These are phyloP conservation scores for Lindbergichthys nudifrons DNA, from an alignment of 2,797 vertebrate species.

Conservation along the genomic window DNA sequence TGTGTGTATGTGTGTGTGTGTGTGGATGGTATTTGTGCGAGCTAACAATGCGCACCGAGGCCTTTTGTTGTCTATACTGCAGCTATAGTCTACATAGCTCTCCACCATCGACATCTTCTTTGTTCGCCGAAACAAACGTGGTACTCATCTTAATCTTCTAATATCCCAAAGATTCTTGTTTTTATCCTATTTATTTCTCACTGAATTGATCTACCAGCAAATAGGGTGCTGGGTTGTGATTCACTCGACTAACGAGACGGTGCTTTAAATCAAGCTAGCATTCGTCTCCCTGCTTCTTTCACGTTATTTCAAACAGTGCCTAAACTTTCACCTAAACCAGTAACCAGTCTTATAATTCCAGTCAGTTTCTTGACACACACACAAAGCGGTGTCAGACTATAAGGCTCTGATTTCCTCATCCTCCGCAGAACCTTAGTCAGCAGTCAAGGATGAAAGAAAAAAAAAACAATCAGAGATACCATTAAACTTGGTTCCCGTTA, in stretches of 20 bases:
- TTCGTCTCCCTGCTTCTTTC: slow-evolving; percentile 46
- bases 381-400: slow-evolving; percentile 36
- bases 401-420: slow-evolving; percentile 42
- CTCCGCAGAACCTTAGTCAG: slow-evolving; percentile 37
- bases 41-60: slow-evolving; percentile 50
- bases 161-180: slow-evolving; percentile 84
- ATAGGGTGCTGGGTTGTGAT: slow-evolving; percentile 57
- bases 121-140: slow-evolving; percentile 61
- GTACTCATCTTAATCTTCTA: slow-evolving; percentile 68
- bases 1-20: slow-evolving; percentile 22
- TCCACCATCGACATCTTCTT: slow-evolving; percentile 52
- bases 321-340: slow-evolving; percentile 49
- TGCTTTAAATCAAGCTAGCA: slow-evolving; percentile 46
- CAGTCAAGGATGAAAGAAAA: slow-evolving; percentile 29
- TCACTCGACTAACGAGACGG: slow-evolving; percentile 46
- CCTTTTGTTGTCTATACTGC: slow-evolving; percentile 63
- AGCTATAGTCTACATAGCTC: slow-evolving; percentile 63
- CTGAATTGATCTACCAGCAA: slow-evolving; percentile 76
- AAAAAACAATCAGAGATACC: slow-evolving; percentile 24
- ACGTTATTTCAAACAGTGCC: slow-evolving; percentile 72
- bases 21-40: slow-evolving; percentile 51
- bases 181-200: slow-evolving; percentile 82
- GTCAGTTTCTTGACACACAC: slow-evolving; percentile 12
- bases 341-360: slow-evolving; percentile 43
- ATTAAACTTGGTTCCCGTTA: slow-evolving; percentile 49